phyloP scores from a whole-genome alignment of 2,888 invertebrate genomes.

The Lysandra bellargus region DNA sequence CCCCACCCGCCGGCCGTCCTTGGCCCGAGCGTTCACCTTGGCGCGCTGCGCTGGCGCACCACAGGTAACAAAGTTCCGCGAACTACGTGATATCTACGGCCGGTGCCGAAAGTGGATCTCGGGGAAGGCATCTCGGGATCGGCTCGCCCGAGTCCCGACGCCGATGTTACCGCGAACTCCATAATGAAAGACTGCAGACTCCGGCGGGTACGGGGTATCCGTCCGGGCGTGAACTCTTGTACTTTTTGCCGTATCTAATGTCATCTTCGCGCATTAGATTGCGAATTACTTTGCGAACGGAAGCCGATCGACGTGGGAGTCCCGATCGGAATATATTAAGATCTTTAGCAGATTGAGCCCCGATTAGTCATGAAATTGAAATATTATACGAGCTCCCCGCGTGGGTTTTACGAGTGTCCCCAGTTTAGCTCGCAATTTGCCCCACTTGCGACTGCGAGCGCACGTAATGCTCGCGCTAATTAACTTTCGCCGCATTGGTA shows the following conservation, averaged over 20 bases:
- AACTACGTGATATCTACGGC: conserved; percentile 79
- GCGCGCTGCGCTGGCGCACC: conserved; percentile 74
- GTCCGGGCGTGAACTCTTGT: conserved; percentile 43
- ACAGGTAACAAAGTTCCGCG: conserved; percentile 81
- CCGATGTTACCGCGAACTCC: conserved; percentile 64
- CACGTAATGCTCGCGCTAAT: conserved; percentile 19
- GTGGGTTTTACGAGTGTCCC: conserved; percentile 54
- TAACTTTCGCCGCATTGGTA: conserved; percentile 31
- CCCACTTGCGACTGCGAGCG: conserved; percentile 15
- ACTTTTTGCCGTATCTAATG: conserved; percentile 51
- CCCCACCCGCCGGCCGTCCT: conserved; percentile 75
- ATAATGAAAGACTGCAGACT: conserved; percentile 63
- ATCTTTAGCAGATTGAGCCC: not conserved
- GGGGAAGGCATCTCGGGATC: conserved; percentile 54
- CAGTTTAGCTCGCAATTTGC: conserved; percentile 41
- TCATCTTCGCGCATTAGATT: conserved; percentile 44
- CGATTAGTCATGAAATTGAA: conserved; percentile 40
- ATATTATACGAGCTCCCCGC: conserved; percentile 53
- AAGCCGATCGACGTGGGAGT: conserved; percentile 63
- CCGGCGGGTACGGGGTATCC: conserved; percentile 46
- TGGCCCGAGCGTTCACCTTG: conserved; percentile 80
- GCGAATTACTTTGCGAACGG: conserved; percentile 45
- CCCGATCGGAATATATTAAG: conserved; percentile 41
- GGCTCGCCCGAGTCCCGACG: conserved; percentile 51
- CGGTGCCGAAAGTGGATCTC: conserved; percentile 70